Percentiles rank a stretch among this genome's conserved stretches.
Evolutionary conservation across 2,888 invertebrate species (phyloP).

Genomic region (Sinhomidia bicolor): DNA sequence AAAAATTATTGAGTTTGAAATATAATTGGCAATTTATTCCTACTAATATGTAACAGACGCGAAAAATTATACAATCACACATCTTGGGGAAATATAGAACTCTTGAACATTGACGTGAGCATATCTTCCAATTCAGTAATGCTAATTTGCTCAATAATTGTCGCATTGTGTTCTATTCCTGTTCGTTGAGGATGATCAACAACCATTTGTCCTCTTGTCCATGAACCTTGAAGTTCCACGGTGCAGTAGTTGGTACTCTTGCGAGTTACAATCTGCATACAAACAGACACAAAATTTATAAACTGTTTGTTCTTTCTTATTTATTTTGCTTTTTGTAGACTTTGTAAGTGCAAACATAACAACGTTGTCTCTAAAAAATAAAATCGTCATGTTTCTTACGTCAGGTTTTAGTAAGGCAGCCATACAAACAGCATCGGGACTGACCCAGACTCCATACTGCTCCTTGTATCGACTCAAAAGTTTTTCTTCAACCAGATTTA

Average conservation of each 20-base stretch:
- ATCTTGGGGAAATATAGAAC: background rate
- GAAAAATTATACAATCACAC: no score
- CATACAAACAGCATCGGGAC: constrained; percentile 81
- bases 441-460: constrained; percentile 75
- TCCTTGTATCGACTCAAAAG: constrained; percentile 43
- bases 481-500: constrained; percentile 78
- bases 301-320: no score
- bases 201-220: constrained; percentile 82
- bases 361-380: no score
- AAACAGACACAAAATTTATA: no score
- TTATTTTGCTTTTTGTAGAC: no score
- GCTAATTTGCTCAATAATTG: constrained; percentile 76
- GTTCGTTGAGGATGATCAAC: constrained; percentile 80
- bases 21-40: no score
- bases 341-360: no score
- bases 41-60: no score
- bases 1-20: no score
- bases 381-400: no score
- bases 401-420: constrained; percentile 81
- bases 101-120: constrained; percentile 42
- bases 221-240: constrained; percentile 82
- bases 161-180: constrained; percentile 74
- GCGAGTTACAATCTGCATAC: constrained; percentile 50
- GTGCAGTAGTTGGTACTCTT: constrained; percentile 74
- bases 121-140: constrained; percentile 74